Conservation (phyloP, 2,113 vertebrate species). For the Neodon shergylaensis region DNA sequence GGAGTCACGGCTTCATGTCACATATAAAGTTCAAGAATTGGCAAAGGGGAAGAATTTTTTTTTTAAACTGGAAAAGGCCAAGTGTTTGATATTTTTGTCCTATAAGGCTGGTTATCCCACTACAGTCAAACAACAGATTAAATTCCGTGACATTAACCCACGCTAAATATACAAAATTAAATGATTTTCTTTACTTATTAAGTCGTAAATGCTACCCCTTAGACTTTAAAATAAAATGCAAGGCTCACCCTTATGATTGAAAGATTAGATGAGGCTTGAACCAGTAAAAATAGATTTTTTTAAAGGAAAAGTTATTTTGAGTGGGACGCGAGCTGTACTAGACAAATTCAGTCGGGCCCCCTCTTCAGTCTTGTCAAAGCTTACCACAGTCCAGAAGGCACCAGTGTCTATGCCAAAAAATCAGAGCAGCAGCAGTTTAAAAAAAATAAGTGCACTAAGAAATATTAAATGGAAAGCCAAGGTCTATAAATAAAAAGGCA, state of each 20-base stretch:
- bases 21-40: slow-evolving; percentile 63
- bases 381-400: slow-evolving; percentile 88
- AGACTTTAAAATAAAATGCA: slow-evolving; percentile 82
- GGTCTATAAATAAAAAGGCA: slow-evolving; percentile 83
- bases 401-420: slow-evolving; percentile 82
- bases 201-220: slow-evolving; percentile 69
- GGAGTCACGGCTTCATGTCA: slow-evolving; percentile 45
- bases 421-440: slow-evolving; percentile 81
- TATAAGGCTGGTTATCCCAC: slow-evolving; percentile 64
- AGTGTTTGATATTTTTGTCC: slow-evolving; percentile 77
- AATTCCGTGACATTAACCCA: slow-evolving; percentile 80
- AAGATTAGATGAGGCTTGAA: slow-evolving; percentile 83
- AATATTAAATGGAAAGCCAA: slow-evolving; percentile 83
- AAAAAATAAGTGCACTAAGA: slow-evolving; percentile 82
- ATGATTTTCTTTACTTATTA: slow-evolving; percentile 72
- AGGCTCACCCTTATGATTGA: slow-evolving; percentile 84
- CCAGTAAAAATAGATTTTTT: slow-evolving; percentile 84
- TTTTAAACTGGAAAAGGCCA: slow-evolving; percentile 76
- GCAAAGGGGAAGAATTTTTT: slow-evolving; percentile 40
- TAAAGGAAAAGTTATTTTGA: slow-evolving; percentile 86
- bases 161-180: slow-evolving; percentile 70
- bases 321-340: slow-evolving; percentile 85
- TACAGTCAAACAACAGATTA: slow-evolving; percentile 74
- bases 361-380: slow-evolving; percentile 87
- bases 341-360: slow-evolving; percentile 86